phyloP scores from a whole-genome alignment of 2,797 vertebrate species.

The Dicrostonyx torquatus region DNA sequence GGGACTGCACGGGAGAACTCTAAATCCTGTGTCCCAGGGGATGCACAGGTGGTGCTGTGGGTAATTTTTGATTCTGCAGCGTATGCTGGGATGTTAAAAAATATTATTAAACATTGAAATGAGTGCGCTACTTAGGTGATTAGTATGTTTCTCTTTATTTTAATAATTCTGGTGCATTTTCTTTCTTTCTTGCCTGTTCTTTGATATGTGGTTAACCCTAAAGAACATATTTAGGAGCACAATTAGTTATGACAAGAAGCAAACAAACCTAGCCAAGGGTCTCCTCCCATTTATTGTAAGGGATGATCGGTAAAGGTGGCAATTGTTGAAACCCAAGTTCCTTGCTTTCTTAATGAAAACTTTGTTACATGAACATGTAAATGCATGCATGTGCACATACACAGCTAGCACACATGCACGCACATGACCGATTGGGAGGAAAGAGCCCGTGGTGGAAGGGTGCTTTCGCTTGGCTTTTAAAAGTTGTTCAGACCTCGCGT shows the following conservation, averaged over 20 bases:
- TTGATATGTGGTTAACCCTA: slow-evolving; percentile 84
- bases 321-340: slow-evolving; percentile 54
- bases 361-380: background rate
- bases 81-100: slow-evolving; percentile 82
- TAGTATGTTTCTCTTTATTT: slow-evolving; percentile 85
- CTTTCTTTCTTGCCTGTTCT: slow-evolving; percentile 79
- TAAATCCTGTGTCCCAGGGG: slow-evolving; percentile 72
- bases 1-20: slow-evolving; percentile 63
- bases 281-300: slow-evolving; percentile 78
- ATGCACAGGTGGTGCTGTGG: slow-evolving; percentile 57
- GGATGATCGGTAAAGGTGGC: slow-evolving; percentile 77
- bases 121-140: slow-evolving; percentile 83
- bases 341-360: slow-evolving; percentile 54
- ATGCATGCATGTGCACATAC: too few relatives aligned
- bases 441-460: slow-evolving; percentile 49
- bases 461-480: slow-evolving; percentile 27
- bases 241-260: slow-evolving; percentile 88
- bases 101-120: slow-evolving; percentile 82
- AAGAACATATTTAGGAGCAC: slow-evolving; percentile 86
- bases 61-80: slow-evolving; percentile 77
- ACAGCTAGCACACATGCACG: fast-evolving
- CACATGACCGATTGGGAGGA: background rate
- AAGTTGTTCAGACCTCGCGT: slow-evolving; percentile 70
- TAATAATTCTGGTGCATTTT: slow-evolving; percentile 83
- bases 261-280: slow-evolving; percentile 84